Conservation (phyloP, 2,888 invertebrate genomes). For the Caenorhabditis auriculariae region DNA sequence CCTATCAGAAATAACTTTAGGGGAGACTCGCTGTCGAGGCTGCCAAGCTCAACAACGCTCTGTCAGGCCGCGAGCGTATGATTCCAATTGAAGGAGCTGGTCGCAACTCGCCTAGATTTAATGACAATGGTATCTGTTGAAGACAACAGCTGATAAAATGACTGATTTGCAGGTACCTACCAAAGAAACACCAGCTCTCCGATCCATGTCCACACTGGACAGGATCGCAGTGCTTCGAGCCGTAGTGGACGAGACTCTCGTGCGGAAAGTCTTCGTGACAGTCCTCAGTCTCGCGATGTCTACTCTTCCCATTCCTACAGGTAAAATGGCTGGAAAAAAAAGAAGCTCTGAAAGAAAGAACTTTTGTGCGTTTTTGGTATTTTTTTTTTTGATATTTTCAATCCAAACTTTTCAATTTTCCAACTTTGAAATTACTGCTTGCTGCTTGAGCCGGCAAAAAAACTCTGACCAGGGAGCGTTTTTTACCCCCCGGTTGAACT, state of each 20-base stretch:
- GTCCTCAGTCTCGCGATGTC: conserved; percentile 33
- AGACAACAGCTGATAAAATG: no score
- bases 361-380: no score
- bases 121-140: not conserved
- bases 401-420: no score
- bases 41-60: conserved; percentile 45
- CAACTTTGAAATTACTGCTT: no score
- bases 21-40: conserved; percentile 61
- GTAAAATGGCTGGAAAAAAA: conserved; percentile 4
- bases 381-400: no score
- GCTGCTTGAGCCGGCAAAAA: no score
- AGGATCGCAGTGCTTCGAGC: conserved; percentile 27
- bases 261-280: conserved; percentile 11
- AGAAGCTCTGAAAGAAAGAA: not conserved
- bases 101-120: conserved; percentile 17
- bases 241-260: conserved; percentile 18
- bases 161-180: conserved; percentile 6
- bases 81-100: conserved; percentile 58
- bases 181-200: conserved; percentile 36
- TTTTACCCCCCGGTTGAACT: no score
- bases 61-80: conserved; percentile 52
- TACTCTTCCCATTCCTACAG: conserved; percentile 41
- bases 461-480: no score
- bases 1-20: conserved; percentile 19
- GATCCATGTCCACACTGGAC: conserved; percentile 43